Conservation (phyloP, 1,140 invertebrate genomes). For the Drosophila virilis region DNA sequence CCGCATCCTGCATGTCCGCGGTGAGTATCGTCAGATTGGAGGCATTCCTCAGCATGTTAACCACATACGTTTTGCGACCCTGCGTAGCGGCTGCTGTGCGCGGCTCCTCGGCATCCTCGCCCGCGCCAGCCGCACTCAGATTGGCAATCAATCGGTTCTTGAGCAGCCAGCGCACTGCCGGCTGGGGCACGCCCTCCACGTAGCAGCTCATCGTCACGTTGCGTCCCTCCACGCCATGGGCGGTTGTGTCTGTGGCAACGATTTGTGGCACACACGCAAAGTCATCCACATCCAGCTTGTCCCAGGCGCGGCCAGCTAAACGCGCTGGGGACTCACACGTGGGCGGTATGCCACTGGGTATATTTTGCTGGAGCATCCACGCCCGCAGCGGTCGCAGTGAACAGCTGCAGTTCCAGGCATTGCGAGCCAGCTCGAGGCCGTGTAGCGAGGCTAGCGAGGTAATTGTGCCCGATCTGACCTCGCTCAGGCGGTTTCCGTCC, state of each 20-base stretch:
- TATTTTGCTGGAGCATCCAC: slow-evolving; percentile 91
- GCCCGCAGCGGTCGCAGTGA: slow-evolving; percentile 88
- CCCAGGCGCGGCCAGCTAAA: slow-evolving; percentile 88
- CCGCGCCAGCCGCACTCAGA: slow-evolving; percentile 64
- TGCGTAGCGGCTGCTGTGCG: slow-evolving; percentile 77
- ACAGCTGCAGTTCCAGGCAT: slow-evolving; percentile 94
- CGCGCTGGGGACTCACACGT: slow-evolving; percentile 88
- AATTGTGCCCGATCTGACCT: slow-evolving; percentile 88
- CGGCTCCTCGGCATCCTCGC: slow-evolving; percentile 51
- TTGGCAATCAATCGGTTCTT: slow-evolving; percentile 82
- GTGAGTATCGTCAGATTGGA: slow-evolving; percentile 90
- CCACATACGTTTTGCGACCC: slow-evolving; percentile 85
- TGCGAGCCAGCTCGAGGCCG: slow-evolving; percentile 89
- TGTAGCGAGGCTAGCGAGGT: slow-evolving; percentile 89
- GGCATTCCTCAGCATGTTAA: slow-evolving; percentile 85
- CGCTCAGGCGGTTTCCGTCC: slow-evolving; percentile 89
- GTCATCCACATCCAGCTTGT: slow-evolving; percentile 90
- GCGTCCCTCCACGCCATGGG: slow-evolving; percentile 87
- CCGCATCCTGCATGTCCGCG: slow-evolving; percentile 89
- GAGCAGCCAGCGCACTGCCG: slow-evolving; percentile 86
- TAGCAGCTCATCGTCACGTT: slow-evolving; percentile 91
- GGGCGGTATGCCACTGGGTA: slow-evolving; percentile 89
- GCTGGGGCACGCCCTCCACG: slow-evolving; percentile 89
- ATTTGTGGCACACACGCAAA: slow-evolving; percentile 91
- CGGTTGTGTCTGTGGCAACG: slow-evolving; percentile 85